phyloP scores from a whole-genome alignment of 2,113 vertebrate species.

The Cacatua alba region DNA sequence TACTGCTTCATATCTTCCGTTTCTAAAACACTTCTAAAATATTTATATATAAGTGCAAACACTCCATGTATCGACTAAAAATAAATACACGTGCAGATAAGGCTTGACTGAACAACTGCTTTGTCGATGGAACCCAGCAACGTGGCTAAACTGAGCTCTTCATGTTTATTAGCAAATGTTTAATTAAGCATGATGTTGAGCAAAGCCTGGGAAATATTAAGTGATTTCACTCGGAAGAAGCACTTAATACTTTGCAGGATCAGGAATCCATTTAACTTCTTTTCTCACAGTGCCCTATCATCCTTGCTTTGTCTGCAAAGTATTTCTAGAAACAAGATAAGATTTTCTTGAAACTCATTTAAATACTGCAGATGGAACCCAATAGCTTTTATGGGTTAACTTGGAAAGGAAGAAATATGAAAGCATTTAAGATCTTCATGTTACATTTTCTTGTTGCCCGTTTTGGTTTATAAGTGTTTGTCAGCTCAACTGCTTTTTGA shows the following conservation, averaged over 20 bases:
- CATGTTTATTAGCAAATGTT: neutral
- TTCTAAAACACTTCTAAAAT: neutral
- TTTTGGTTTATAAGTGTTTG: neutral
- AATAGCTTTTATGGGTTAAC: neutral
- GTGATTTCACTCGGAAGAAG: neutral
- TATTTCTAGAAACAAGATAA: neutral
- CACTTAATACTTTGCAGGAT: neutral
- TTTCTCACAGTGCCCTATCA: neutral
- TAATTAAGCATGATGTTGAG: neutral
- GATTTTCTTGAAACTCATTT: neutral
- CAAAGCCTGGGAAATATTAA: constrained; percentile 10
- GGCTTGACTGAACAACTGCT: neutral
- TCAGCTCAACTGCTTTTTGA: neutral
- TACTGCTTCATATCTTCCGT: neutral
- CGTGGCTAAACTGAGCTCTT: neutral
- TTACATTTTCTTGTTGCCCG: neutral
- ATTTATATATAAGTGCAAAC: neutral
- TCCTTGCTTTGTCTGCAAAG: neutral
- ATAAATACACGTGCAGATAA: neutral
- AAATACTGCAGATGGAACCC: neutral
- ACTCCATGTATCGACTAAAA: neutral
- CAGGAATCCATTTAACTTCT: neutral
- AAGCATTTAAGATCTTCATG: neutral
- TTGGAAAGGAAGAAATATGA: neutral
- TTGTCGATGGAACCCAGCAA: neutral